phyloP scores from a whole-genome alignment of 2,113 vertebrate species.

The Pseudolaguvia tuberculata region DNA sequence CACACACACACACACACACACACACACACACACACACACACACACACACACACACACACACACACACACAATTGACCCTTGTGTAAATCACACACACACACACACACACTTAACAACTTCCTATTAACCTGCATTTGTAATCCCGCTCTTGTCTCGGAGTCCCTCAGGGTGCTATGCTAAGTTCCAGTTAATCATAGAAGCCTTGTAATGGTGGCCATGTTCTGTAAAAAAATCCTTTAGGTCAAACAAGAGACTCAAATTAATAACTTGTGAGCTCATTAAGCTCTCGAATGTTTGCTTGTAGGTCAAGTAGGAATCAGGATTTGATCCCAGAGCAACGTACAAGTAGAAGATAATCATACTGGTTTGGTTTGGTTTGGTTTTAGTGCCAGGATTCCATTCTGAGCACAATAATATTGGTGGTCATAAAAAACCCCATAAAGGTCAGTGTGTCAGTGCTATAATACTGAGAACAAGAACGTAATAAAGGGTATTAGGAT shows the following conservation, averaged over 20 bases:
- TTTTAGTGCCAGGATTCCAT: background rate
- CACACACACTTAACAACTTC: constrained; percentile 9
- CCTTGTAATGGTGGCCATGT: background rate
- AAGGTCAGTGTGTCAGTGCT: background rate
- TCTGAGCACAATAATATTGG: background rate
- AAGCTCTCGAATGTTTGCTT: background rate
- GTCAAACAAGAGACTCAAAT: constrained; percentile 1
- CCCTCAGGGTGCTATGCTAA: background rate
- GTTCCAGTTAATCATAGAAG: background rate
- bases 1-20: too few species aligned
- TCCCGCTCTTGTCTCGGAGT: constrained; percentile 13
- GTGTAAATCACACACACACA: background rate
- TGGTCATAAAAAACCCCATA: background rate
- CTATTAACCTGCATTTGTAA: constrained; percentile 54
- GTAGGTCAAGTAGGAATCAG: background rate
- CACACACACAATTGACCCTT: background rate
- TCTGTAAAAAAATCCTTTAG: background rate
- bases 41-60: background rate
- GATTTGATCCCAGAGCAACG: background rate
- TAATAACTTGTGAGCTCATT: background rate
- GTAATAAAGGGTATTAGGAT: background rate
- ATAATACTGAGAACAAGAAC: too few species aligned
- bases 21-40: too few species aligned
- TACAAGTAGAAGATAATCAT: background rate
- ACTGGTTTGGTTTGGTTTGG: background rate